Evolutionary conservation across 2,797 vertebrate species (phyloP), one percentile per base, ranked within the genome.

Genomic region (Mionectes olivaceus): DNA sequence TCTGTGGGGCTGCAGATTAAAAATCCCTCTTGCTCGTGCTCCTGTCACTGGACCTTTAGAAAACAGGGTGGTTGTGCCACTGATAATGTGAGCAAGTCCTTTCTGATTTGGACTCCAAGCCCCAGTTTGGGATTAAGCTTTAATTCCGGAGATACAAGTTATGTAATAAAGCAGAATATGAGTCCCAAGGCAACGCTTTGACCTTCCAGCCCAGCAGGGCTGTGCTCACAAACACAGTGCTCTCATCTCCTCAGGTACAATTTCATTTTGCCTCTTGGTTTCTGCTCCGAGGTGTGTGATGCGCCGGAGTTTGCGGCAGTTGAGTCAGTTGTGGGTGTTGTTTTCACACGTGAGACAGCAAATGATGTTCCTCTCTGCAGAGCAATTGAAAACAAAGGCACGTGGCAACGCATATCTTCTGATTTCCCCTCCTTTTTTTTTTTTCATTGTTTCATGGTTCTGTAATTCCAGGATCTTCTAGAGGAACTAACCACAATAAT

Each of bases 121-220:
- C 68, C 7, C 47, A 22, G 39, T 59, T 71, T 89, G 90, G 93
- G 93, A 96, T 97, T 95, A 95, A 91, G 69, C 69, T 93, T 93
- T 97, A 97, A 97, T 95, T 96, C 95, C 89, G 5, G 94, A 90
- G 83, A 94, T 85, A 7, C 1, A 1, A 22, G 89, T 97, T 96
- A 94, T 65, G 76, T 74, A 97, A 96, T 79, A 50, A 69, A 84
- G 56, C 88, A 56, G 64, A 83, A 52, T 56, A 39, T 9, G 68
- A 89, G 65, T 93, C 64, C 47, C 86, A 55, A 11, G 6, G 39
- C 25, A 23, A 56, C 22, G 10, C 64, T 1, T 44, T 90, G 95
- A 95, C 90, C 92, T 97, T 81, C 63, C 93, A 41, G 39, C 8
- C 49, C 21, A 8, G 59, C 3, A 69, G 87, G 80, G 55, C 63